These are phyloP conservation scores for Athripsodes cinereus DNA, from an alignment of 2,888 invertebrate genomes.

Conservation along the genomic window DNA sequence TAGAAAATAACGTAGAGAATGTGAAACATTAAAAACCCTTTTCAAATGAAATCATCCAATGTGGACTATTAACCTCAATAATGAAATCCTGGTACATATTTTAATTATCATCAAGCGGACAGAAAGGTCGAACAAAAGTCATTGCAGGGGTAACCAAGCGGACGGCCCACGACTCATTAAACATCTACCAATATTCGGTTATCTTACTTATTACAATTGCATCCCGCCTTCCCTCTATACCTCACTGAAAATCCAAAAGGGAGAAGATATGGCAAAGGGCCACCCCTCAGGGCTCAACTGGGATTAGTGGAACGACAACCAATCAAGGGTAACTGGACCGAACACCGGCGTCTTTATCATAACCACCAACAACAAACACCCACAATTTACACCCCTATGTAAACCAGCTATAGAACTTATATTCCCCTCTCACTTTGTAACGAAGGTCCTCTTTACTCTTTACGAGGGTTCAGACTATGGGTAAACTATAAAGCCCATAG, in stretches of 20 bases:
- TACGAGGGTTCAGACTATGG: conserved; percentile 17
- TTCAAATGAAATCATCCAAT: conserved; percentile 37
- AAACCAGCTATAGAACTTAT: conserved; percentile 15
- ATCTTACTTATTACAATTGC: conserved; percentile 27
- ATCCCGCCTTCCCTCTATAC: conserved; percentile 1
- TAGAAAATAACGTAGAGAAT: not conserved
- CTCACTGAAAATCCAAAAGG: not conserved
- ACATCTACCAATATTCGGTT: conserved; percentile 17
- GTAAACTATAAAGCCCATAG: conserved; percentile 9
- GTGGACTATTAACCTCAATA: not conserved
- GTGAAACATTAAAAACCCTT: conserved; percentile 18
- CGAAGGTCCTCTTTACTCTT: conserved; percentile 4
- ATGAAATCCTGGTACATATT: not conserved
- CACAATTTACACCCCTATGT: conserved; percentile 11
- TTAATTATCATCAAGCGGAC: not conserved
- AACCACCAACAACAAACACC: conserved; percentile 28
- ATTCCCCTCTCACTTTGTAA: conserved; percentile 3
- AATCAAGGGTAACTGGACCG: conserved; percentile 60
- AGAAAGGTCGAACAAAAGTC: conserved; percentile 13
- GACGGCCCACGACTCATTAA: conserved; percentile 14
- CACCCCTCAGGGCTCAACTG: conserved; percentile 59
- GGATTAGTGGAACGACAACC: conserved; percentile 66
- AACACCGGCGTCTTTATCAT: conserved; percentile 16
- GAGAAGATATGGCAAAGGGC: conserved; percentile 38
- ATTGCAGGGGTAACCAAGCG: conserved; percentile 3